Evolutionary conservation across 2,888 invertebrate genomes (phyloP).

Genomic region (Hanleya hanleyi): DNA sequence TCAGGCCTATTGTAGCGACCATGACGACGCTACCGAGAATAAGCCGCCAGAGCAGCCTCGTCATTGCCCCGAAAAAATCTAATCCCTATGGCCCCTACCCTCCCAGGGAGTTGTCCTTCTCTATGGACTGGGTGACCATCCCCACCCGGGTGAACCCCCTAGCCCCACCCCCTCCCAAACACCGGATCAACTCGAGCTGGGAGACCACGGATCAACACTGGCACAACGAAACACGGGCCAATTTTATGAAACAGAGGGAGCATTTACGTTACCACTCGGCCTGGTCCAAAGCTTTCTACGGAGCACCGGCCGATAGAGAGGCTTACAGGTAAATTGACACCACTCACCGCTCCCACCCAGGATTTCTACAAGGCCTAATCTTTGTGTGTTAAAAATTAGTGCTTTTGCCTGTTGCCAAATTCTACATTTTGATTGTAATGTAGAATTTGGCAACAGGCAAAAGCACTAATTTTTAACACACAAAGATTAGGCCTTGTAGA

Average conservation of each 20-base stretch:
- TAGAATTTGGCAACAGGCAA: no score
- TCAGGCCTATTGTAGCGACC: slow-evolving; percentile 18
- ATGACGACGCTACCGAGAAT: slow-evolving; percentile 59
- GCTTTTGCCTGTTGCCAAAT: no score
- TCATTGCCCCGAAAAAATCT: slow-evolving; percentile 31
- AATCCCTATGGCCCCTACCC: slow-evolving; percentile 57
- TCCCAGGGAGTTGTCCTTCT: slow-evolving; percentile 58
- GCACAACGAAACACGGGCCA: slow-evolving; percentile 65
- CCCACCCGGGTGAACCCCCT: slow-evolving; percentile 64
- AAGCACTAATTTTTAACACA: no score
- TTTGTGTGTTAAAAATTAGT: no score
- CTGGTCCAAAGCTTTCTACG: slow-evolving; percentile 70
- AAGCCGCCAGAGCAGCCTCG: slow-evolving; percentile 49
- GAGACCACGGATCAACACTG: slow-evolving; percentile 68
- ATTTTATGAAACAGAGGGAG: slow-evolving; percentile 68
- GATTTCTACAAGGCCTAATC: neutral
- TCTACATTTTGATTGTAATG: no score
- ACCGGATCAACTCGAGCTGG: slow-evolving; percentile 63
- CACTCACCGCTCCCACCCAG: neutral
- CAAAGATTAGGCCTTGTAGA: no score
- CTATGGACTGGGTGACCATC: slow-evolving; percentile 54
- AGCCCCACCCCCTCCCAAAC: slow-evolving; percentile 60
- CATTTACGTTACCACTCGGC: slow-evolving; percentile 70
- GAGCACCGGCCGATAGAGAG: slow-evolving; percentile 67
- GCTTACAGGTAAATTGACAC: slow-evolving; percentile 66